A percentile compares a stretch with the other conserved stretches of the same genome.
Evolutionary conservation across 1,140 invertebrate genomes (phyloP).

Genomic region (Pogonomyrmex californicus): DNA sequence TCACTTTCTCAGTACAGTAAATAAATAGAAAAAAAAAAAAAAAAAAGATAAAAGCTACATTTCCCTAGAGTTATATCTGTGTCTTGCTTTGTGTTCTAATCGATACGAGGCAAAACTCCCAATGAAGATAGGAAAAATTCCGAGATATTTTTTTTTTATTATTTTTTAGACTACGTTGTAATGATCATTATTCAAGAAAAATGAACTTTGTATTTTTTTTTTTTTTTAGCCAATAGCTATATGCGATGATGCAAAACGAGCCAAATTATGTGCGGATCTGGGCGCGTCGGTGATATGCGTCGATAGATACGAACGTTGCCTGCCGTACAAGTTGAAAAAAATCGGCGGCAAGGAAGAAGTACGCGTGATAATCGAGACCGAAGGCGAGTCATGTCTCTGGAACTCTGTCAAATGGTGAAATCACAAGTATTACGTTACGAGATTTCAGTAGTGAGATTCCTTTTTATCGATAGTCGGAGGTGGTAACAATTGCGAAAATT

Average conservation of each 20-base stretch:
- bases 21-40: neutral
- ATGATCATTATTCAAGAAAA: neutral
- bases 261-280: constrained; percentile 31
- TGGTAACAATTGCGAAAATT: neutral
- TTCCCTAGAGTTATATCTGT: too few species aligned
- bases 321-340: constrained; percentile 29
- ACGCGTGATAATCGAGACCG: constrained; percentile 55
- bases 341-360: constrained; percentile 33
- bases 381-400: constrained; percentile 23
- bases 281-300: constrained; percentile 27
- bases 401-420: constrained; percentile 40
- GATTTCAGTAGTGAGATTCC: neutral
- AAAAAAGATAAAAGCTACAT: neutral
- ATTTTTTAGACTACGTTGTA: neutral
- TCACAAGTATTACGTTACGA: neutral
- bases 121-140: neutral
- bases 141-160: neutral
- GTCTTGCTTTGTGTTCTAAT: too few species aligned
- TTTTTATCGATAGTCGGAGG: neutral
- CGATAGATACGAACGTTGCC: neutral
- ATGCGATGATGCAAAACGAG: constrained; percentile 17
- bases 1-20: neutral
- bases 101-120: neutral
- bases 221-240: constrained; percentile 40
- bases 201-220: neutral